Evolutionary conservation across 1,140 invertebrate species (phyloP).

Genomic region (Archegozetes longisetosus): DNA sequence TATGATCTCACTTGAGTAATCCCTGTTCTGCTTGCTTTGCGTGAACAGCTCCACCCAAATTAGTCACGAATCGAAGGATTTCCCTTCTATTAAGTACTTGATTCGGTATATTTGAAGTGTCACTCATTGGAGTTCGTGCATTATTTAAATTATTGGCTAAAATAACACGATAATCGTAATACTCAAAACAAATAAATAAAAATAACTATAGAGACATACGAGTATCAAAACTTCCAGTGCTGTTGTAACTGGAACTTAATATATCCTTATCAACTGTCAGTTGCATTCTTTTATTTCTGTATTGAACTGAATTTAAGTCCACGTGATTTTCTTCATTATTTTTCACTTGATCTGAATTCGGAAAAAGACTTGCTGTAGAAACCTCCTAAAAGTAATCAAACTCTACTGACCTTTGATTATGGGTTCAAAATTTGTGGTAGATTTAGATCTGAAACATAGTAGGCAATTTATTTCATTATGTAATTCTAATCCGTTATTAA

Average conservation of each 20-base stretch:
- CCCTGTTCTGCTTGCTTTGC: conserved; percentile 37
- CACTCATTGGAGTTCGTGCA: neutral
- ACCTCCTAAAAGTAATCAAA: neutral
- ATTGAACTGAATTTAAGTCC: too few species aligned
- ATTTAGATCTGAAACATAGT: conserved; percentile 12
- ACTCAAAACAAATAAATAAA: too few species aligned
- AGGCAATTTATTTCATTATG: conserved; percentile 17
- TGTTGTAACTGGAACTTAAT: too few species aligned
- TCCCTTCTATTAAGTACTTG: conserved; percentile 32
- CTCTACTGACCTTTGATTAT: neutral
- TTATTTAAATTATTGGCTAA: neutral
- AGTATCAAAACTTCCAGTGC: too few species aligned
- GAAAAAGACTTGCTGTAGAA: too few species aligned
- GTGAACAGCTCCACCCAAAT: conserved; percentile 35
- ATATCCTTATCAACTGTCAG: too few species aligned
- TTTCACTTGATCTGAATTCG: too few species aligned
- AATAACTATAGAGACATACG: too few species aligned
- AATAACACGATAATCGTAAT: too few species aligned
- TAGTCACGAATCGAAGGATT: conserved; percentile 34
- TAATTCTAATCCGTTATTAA: conserved; percentile 17
- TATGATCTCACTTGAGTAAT: conserved; percentile 32
- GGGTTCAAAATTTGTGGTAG: too few species aligned
- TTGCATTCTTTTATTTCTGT: too few species aligned
- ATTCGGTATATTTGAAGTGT: neutral
- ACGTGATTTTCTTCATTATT: too few species aligned